Evolutionary conservation across 2,888 invertebrate genomes (phyloP).

Genomic region (Pterostichus niger): DNA sequence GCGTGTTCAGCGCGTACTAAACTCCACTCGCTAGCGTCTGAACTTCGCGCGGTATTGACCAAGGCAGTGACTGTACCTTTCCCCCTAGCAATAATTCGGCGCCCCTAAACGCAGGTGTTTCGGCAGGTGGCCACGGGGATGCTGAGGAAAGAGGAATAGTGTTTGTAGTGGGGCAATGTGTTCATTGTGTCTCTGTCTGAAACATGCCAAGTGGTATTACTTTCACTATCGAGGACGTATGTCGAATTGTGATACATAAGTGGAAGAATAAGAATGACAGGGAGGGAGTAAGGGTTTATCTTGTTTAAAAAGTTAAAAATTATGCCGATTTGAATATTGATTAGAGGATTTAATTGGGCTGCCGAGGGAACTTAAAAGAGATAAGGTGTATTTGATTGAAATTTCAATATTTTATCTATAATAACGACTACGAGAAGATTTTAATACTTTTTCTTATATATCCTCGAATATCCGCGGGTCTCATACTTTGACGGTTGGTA

Average conservation of each 20-base stretch:
- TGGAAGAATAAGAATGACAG: background rate
- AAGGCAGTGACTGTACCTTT: constrained; percentile 41
- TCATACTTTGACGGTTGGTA: no score
- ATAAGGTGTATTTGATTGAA: background rate
- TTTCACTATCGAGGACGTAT: constrained; percentile 41
- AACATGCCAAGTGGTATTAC: background rate
- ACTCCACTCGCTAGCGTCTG: background rate
- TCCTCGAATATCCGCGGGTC: no score
- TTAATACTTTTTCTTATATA: no score
- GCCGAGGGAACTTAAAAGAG: background rate
- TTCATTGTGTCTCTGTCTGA: constrained; percentile 21
- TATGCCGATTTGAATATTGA: background rate
- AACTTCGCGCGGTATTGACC: constrained; percentile 41
- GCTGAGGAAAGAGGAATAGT: background rate
- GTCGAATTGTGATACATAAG: constrained; percentile 3
- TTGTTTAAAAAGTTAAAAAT: background rate
- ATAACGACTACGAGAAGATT: no score
- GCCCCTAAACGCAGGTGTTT: constrained; percentile 60
- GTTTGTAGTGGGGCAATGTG: constrained; percentile 11
- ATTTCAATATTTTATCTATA: background rate
- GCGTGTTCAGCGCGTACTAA: constrained; percentile 32
- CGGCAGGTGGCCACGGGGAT: constrained; percentile 20
- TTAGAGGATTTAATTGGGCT: background rate
- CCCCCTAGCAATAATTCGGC: constrained; percentile 39
- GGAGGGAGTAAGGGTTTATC: constrained; percentile 17